A percentile compares a stretch with the other conserved stretches of the same genome.
phyloP scores from a whole-genome alignment of 2,888 invertebrate genomes.

The Drosophila koepferae region DNA sequence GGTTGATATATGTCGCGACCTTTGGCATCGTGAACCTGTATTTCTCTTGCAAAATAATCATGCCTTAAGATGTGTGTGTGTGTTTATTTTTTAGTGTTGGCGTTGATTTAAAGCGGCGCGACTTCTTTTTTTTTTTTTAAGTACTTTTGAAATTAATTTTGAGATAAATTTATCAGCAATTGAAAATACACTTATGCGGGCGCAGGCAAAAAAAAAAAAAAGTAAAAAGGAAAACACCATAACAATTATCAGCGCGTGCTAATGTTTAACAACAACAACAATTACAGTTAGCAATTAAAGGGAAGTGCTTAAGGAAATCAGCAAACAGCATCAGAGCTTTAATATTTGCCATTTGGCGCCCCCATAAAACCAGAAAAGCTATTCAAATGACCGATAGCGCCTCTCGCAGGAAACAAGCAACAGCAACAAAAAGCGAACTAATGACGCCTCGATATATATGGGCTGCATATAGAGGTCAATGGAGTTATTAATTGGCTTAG shows the following conservation, averaged over 20 bases:
- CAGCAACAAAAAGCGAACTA: background rate
- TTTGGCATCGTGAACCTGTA: conserved; percentile 1
- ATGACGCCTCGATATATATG: conserved; percentile 5
- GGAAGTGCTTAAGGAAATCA: conserved; percentile 41
- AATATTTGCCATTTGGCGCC: conserved; percentile 44
- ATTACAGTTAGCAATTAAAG: background rate
- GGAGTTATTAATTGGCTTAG: conserved; percentile 4
- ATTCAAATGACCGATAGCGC: conserved; percentile 49
- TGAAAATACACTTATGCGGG: conserved; percentile 34
- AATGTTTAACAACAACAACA: conserved; percentile 17
- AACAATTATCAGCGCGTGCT: conserved; percentile 43
- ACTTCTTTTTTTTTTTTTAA: background rate
- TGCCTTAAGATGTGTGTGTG: background rate
- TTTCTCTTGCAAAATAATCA: conserved; percentile 10
- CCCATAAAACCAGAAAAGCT: conserved; percentile 48
- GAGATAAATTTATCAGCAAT: conserved; percentile 47
- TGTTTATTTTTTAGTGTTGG: background rate
- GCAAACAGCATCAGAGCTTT: conserved; percentile 37
- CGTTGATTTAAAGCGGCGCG: conserved; percentile 12
- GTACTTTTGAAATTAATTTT: conserved; percentile 14
- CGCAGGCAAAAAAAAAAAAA: conserved; percentile 7
- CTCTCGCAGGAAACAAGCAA: conserved; percentile 18
- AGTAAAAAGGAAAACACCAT: conserved; percentile 16
- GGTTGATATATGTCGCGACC: background rate
- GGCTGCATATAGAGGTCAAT: conserved; percentile 5